Conservation (phyloP, 2,113 vertebrate genomes). For the Microtus richardsoni region DNA sequence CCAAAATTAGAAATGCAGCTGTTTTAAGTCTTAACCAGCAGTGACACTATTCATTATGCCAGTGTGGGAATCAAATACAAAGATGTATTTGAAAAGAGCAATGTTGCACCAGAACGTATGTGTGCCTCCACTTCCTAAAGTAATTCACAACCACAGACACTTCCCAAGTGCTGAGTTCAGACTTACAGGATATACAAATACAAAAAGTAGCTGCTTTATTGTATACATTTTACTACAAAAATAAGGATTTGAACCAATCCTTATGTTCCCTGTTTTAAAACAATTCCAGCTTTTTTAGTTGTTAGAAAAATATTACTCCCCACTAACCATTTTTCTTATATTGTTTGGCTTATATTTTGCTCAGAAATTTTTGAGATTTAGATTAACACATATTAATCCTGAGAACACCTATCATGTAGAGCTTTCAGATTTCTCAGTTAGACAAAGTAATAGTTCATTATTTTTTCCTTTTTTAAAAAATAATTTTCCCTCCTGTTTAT, state of each 20-base stretch:
- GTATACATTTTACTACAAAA: conserved; percentile 38
- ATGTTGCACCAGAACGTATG: conserved; percentile 26
- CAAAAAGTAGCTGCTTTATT: background rate
- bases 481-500: background rate
- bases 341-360: conserved; percentile 55
- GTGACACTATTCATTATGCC: conserved; percentile 70
- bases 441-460: background rate
- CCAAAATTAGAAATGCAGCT: conserved; percentile 80
- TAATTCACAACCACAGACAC: background rate
- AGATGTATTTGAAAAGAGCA: conserved; percentile 65
- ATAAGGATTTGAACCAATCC: conserved; percentile 21
- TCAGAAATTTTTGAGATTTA: conserved; percentile 32
- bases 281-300: conserved; percentile 58
- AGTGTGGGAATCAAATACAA: conserved; percentile 68
- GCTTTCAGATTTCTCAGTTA: conserved; percentile 53
- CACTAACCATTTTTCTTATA: conserved; percentile 30
- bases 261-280: conserved; percentile 42
- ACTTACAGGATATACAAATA: conserved; percentile 4
- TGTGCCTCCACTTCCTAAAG: conserved; percentile 52
- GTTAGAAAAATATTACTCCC: conserved; percentile 47
- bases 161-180: conserved; percentile 40
- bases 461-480: background rate
- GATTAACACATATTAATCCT: conserved; percentile 44
- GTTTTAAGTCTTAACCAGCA: conserved; percentile 76
- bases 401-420: background rate